Conservation (phyloP, 2,797 vertebrate genomes). For the Micrastur ruficollis region DNA sequence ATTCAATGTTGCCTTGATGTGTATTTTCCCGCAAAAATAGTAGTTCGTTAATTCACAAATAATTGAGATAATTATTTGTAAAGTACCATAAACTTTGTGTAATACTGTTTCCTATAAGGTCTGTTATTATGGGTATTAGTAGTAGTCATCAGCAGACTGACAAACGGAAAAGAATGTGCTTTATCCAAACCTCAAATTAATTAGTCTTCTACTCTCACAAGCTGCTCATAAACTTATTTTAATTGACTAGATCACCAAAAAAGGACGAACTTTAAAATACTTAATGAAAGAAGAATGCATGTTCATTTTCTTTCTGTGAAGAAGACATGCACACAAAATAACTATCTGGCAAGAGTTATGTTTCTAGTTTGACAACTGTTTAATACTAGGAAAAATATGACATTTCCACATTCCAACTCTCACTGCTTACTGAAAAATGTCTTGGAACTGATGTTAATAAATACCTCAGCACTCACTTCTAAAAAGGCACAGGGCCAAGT, state of each 20-base stretch:
- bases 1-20: not conserved
- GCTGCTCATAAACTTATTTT: conserved; percentile 13
- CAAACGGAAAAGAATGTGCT: not conserved
- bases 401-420: conserved; percentile 31
- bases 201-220: conserved; percentile 9
- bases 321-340: not conserved
- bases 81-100: not conserved
- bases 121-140: not conserved
- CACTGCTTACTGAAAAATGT: not conserved
- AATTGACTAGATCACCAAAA: conserved; percentile 34
- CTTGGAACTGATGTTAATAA: conserved; percentile 12
- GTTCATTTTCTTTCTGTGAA: not conserved
- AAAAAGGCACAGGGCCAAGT: not conserved
- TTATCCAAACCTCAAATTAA: conserved; percentile 33
- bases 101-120: not conserved
- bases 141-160: not conserved
- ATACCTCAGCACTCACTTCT: conserved; percentile 20
- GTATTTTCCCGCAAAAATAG: not conserved
- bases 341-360: conserved; percentile 3
- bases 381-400: conserved; percentile 34
- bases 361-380: conserved; percentile 44
- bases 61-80: not conserved
- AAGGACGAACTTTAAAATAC: conserved; percentile 28
- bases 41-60: not conserved
- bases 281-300: conserved; percentile 36